A percentile compares a stretch with the other conserved stretches of the same genome.
These are phyloP conservation scores for Cheiracanthium punctorium DNA, from an alignment of 2,888 invertebrate species.

Conservation along the genomic window DNA sequence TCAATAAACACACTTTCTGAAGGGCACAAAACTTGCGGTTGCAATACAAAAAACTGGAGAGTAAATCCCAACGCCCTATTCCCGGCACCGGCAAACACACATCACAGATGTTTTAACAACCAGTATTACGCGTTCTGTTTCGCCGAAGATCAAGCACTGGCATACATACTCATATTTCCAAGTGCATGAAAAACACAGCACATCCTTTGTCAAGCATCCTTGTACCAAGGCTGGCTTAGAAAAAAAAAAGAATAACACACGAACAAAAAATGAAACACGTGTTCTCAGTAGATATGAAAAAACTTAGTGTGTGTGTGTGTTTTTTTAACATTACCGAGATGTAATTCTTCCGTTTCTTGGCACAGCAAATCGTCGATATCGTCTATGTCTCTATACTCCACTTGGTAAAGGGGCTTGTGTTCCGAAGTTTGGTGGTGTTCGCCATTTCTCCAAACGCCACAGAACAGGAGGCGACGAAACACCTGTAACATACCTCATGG, in stretches of 20 bases:
- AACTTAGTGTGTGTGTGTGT: neutral
- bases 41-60: too few species aligned
- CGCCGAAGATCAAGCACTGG: neutral
- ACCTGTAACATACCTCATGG: slow-evolving; percentile 41
- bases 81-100: too few species aligned
- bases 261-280: neutral
- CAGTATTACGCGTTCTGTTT: neutral
- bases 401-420: slow-evolving; percentile 48
- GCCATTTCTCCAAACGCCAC: slow-evolving; percentile 28
- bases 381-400: slow-evolving; percentile 44
- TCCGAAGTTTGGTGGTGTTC: slow-evolving; percentile 22
- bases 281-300: neutral
- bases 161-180: neutral
- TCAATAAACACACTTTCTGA: too few species aligned
- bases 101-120: neutral
- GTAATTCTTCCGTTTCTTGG: slow-evolving; percentile 25
- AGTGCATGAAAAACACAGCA: neutral
- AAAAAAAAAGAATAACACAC: neutral
- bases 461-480: slow-evolving; percentile 47
- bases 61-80: too few species aligned
- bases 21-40: too few species aligned
- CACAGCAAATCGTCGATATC: slow-evolving; percentile 24
- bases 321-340: slow-evolving; percentile 35
- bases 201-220: neutral
- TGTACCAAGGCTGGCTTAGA: neutral